A percentile compares a stretch with the other conserved stretches of the same genome.
Conservation (phyloP, 2,113 vertebrate species). For the Passerina amoena region DNA sequence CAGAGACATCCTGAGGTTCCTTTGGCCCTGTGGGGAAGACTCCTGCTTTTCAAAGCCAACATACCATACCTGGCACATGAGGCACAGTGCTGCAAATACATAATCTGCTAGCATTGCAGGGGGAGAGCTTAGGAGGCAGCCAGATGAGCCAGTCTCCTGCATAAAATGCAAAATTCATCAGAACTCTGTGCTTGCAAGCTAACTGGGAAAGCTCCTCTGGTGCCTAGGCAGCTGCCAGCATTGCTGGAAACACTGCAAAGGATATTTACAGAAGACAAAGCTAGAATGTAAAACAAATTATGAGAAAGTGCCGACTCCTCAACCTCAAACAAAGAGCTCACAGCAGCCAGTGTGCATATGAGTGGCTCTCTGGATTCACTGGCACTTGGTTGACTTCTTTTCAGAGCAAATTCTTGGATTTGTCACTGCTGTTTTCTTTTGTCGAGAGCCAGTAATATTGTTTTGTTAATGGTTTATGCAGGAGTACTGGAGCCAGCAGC, state of each 20-base stretch:
- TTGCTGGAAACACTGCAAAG: conserved; percentile 10
- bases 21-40: neutral
- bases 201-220: neutral
- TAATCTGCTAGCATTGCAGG: neutral
- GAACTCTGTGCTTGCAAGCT: neutral
- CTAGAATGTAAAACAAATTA: conserved; percentile 14
- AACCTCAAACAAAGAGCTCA: conserved; percentile 2
- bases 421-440: neutral
- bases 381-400: neutral
- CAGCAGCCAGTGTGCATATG: neutral
- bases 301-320: neutral
- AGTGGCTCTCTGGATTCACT: neutral
- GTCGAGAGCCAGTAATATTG: neutral
- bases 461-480: conserved; percentile 43
- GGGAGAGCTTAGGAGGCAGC: accelerated
- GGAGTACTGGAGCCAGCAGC: conserved; percentile 31
- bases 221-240: neutral
- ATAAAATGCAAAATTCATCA: neutral
- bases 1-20: neutral
- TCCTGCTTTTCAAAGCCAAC: neutral
- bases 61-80: neutral
- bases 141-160: neutral
- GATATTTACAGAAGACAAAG: conserved; percentile 27
- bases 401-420: neutral
- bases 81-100: neutral